phyloP scores from a whole-genome alignment of 2,888 invertebrate species.

The Frankliniella intonsa region DNA sequence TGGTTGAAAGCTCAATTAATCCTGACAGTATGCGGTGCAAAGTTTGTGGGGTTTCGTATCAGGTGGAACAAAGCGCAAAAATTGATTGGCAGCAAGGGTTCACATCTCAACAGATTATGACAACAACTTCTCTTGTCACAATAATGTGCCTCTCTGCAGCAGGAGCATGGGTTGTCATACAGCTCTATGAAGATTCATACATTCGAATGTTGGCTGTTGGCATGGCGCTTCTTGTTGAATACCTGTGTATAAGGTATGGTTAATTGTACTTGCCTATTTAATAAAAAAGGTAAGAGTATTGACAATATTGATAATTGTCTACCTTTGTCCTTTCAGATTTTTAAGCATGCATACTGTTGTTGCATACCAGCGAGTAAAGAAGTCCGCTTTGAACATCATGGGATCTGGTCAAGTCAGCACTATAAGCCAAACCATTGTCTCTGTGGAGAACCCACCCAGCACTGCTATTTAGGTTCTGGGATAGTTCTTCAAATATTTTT shows the following conservation, averaged over 20 bases:
- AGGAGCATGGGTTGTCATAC: conserved; percentile 73
- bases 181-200: conserved; percentile 70
- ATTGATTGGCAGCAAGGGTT: conserved; percentile 81
- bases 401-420: conserved; percentile 38
- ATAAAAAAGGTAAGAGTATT: background rate
- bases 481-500: background rate
- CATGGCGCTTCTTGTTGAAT: conserved; percentile 73
- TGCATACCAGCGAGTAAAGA: conserved; percentile 87
- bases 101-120: conserved; percentile 77
- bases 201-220: conserved; percentile 77
- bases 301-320: conserved; percentile 11
- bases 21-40: conserved; percentile 70
- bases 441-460: conserved; percentile 1
- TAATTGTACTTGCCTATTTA: background rate
- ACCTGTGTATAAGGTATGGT: conserved; percentile 73
- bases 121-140: conserved; percentile 72
- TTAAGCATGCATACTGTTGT: conserved; percentile 81
- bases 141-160: conserved; percentile 72
- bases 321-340: conserved; percentile 56
- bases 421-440: background rate
- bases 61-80: conserved; percentile 69
- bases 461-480: background rate
- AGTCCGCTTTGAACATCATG: conserved; percentile 76
- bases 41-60: conserved; percentile 78
- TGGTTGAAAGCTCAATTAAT: conserved; percentile 62